phyloP scores from a whole-genome alignment of 2,888 invertebrate species.

The Coecobrya sp. region DNA sequence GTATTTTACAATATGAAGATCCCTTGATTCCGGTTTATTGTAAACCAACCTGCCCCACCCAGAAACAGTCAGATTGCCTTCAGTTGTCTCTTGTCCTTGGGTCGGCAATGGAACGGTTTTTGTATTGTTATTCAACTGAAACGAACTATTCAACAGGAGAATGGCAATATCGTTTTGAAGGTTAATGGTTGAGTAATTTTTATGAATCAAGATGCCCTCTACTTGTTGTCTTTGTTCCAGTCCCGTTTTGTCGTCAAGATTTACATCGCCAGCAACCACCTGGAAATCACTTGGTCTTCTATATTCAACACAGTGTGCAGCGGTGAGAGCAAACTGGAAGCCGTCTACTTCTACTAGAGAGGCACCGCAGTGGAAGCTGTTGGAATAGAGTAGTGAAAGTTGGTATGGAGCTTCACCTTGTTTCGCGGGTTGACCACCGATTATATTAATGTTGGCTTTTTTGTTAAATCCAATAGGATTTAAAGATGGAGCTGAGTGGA shows the following conservation, averaged over 20 bases:
- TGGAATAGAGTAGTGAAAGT: not conserved
- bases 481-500: too few relatives aligned
- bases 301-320: not conserved
- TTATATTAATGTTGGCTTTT: too few relatives aligned
- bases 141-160: not conserved
- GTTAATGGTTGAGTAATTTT: not conserved
- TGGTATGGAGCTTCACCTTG: not conserved
- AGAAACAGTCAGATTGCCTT: not conserved
- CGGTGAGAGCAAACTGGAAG: not conserved
- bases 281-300: not conserved
- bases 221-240: not conserved
- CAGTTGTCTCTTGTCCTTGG: not conserved
- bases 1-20: too few relatives aligned
- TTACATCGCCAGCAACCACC: not conserved
- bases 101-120: not conserved
- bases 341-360: not conserved
- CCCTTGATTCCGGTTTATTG: too few relatives aligned
- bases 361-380: not conserved
- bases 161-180: not conserved
- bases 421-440: not conserved
- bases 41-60: too few relatives aligned
- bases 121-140: not conserved
- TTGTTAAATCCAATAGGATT: too few relatives aligned
- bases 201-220: not conserved
- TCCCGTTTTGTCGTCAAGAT: not conserved